phyloP scores from a whole-genome alignment of 2,113 vertebrate genomes.

The Rallus limicola region DNA sequence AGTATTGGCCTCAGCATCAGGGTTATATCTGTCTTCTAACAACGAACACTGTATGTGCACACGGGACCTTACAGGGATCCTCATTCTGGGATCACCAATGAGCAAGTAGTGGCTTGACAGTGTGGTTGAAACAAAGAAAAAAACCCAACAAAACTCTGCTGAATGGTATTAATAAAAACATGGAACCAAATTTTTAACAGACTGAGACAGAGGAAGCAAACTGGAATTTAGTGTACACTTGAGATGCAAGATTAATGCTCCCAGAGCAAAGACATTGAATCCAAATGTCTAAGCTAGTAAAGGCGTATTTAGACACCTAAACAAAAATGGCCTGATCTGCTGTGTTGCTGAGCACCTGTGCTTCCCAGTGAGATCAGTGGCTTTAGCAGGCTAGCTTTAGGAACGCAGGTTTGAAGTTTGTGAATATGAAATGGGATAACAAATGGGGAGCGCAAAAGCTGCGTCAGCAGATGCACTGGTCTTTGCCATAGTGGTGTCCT shows the following conservation, averaged over 20 bases:
- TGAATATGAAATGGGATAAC: not conserved
- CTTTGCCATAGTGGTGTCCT: slow-evolving; percentile 25
- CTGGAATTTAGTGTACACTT: slow-evolving; percentile 51
- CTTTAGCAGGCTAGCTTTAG: not conserved
- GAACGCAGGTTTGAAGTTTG: not conserved
- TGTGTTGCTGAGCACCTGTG: not conserved
- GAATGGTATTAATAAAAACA: slow-evolving; percentile 53
- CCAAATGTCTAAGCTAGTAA: slow-evolving; percentile 39
- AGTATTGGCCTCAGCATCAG: not conserved
- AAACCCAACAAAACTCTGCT: not conserved
- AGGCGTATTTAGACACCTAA: slow-evolving; percentile 22
- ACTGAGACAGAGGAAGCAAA: slow-evolving; percentile 38
- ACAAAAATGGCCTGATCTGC: not conserved
- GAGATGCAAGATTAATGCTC: slow-evolving; percentile 50
- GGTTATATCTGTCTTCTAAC: not conserved
- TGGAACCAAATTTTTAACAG: slow-evolving; percentile 48
- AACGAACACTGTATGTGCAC: not conserved
- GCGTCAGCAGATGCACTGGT: not conserved
- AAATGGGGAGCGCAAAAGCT: not conserved
- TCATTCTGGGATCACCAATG: not conserved
- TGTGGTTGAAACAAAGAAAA: slow-evolving; percentile 2
- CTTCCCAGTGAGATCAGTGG: not conserved
- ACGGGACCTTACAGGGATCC: not conserved
- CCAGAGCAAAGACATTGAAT: slow-evolving; percentile 20
- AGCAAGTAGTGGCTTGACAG: not conserved